Conservation (phyloP, 2,888 invertebrate genomes). For the Ichneumon xanthorius region DNA sequence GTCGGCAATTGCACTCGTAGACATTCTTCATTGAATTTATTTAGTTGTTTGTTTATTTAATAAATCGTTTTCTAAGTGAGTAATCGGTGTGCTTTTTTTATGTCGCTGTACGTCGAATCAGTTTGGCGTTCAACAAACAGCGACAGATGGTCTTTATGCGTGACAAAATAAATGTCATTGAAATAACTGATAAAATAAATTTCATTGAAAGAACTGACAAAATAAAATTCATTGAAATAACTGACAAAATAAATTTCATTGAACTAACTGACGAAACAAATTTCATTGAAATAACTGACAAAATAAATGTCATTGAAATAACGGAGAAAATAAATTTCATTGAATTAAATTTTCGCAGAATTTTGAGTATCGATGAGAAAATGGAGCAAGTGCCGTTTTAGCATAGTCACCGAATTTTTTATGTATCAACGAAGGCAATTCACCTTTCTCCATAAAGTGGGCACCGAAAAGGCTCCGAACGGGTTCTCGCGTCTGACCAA, state of each 20-base stretch:
- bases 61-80: not conserved
- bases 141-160: not conserved
- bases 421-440: not conserved
- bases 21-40: not conserved
- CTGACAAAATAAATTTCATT: not conserved
- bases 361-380: not conserved
- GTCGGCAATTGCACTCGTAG: not conserved
- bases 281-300: too few relatives aligned
- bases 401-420: not conserved
- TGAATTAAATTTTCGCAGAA: not conserved
- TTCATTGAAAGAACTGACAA: not conserved
- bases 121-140: not conserved
- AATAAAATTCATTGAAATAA: not conserved
- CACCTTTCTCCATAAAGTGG: not conserved
- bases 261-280: not conserved
- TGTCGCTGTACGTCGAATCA: not conserved
- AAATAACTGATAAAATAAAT: not conserved
- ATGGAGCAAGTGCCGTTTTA: not conserved
- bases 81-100: not conserved
- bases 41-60: not conserved
- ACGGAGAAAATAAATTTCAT: too few relatives aligned
- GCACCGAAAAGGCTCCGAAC: slow-evolving; percentile 1
- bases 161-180: too few relatives aligned
- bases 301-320: too few relatives aligned
- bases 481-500: slow-evolving; percentile 46